These are phyloP conservation scores for Drosophila sp. DNA, from an alignment of 1,140 invertebrate genomes.

Conservation along the genomic window DNA sequence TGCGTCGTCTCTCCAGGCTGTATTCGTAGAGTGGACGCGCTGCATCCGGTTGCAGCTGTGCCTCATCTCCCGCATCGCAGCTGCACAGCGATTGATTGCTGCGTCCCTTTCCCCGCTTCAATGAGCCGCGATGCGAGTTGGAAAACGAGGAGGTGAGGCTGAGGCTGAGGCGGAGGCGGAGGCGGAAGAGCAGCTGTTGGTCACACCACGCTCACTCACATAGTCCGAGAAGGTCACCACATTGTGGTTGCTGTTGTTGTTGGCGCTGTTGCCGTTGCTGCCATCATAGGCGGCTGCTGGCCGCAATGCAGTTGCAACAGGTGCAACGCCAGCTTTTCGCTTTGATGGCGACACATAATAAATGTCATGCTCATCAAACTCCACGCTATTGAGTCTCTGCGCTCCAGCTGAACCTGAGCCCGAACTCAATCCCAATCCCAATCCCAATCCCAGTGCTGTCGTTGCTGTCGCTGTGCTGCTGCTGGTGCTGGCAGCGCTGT, in stretches of 20 bases:
- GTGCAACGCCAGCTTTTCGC: conserved; percentile 70
- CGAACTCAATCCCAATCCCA: no score
- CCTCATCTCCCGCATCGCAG: conserved; percentile 79
- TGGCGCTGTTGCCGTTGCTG: conserved; percentile 19
- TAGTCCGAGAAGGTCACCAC: conserved; percentile 77
- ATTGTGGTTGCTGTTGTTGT: conserved; percentile 52
- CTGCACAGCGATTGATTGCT: conserved; percentile 83
- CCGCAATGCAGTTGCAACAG: conserved; percentile 39
- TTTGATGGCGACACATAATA: conserved; percentile 81
- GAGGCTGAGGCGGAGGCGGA: no score
- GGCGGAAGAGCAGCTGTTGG: conserved; percentile 28
- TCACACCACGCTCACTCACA: conserved; percentile 69
- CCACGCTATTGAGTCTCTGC: conserved; percentile 46
- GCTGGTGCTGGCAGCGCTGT: conserved; percentile 72
- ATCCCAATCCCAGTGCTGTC: conserved; percentile 50
- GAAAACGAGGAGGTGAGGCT: conserved; percentile 47
- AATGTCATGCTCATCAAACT: conserved; percentile 80
- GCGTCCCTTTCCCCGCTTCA: conserved; percentile 79
- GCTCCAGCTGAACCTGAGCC: conserved; percentile 6
- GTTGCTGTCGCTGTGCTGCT: conserved; percentile 77
- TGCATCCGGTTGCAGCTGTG: conserved; percentile 77
- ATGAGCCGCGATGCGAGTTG: conserved; percentile 69
- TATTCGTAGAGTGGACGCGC: conserved; percentile 78
- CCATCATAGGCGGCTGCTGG: conserved; percentile 54
- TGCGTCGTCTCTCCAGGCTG: conserved; percentile 79